These are phyloP conservation scores for Nematostella vectensis DNA, from an alignment of 92 coral and sea anemone genomes.

Conservation along the genomic window DNA sequence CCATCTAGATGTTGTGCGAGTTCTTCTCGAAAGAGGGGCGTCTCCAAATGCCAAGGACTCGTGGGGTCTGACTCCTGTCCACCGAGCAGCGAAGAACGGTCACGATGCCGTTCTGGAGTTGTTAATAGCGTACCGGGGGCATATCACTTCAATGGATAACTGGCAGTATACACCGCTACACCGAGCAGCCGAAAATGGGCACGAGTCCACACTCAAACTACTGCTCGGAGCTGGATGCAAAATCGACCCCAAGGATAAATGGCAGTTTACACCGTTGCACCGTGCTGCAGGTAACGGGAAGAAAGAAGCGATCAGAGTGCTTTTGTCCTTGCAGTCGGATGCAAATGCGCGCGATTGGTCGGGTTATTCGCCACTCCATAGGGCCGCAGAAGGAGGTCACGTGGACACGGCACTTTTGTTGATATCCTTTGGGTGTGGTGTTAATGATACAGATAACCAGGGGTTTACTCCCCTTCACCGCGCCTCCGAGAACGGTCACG, in stretches of 20 bases:
- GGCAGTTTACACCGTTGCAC: constrained; percentile 71
- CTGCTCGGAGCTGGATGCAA: constrained; percentile 39
- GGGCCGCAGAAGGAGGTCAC: constrained; percentile 58
- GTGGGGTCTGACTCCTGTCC: constrained; percentile 64
- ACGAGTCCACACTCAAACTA: constrained; percentile 22
- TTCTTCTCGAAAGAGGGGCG: constrained; percentile 45
- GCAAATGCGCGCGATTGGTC: constrained; percentile 27
- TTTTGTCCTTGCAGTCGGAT: constrained; percentile 26
- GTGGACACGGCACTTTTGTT: constrained; percentile 28
- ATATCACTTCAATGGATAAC: constrained; percentile 34
- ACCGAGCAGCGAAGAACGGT: constrained; percentile 73
- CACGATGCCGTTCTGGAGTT: constrained; percentile 28
- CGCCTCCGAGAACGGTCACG: constrained; percentile 66
- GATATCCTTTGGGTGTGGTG: constrained; percentile 38
- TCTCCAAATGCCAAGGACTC: constrained; percentile 30
- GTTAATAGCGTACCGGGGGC: constrained; percentile 23
- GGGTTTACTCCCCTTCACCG: constrained; percentile 66
- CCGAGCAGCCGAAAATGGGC: constrained; percentile 69
- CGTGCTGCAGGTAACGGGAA: constrained; percentile 67
- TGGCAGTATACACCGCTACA: constrained; percentile 71
- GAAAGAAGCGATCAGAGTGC: constrained; percentile 24
- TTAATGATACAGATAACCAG: constrained; percentile 44
- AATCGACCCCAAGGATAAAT: constrained; percentile 45
- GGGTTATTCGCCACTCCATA: constrained; percentile 73
- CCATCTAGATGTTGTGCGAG: constrained; percentile 18